A percentile compares a stretch with the other conserved stretches of the same genome.
These are phyloP conservation scores for Brachymystax lenok DNA, from an alignment of 2,797 vertebrate genomes.

Conservation along the genomic window DNA sequence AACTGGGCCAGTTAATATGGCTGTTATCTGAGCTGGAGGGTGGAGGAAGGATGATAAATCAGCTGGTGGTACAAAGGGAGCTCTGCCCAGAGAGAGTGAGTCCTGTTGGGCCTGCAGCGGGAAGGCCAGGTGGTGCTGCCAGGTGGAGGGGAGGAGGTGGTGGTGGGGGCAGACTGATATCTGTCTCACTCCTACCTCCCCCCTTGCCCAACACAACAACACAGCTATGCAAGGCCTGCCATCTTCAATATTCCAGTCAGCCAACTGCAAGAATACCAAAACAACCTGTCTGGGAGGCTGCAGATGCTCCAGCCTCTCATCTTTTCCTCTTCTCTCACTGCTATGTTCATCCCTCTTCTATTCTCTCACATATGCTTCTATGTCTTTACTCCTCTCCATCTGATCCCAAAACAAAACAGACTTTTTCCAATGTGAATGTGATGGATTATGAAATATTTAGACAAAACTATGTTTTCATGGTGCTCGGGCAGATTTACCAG, in stretches of 20 bases:
- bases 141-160: background rate
- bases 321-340: constrained; percentile 19
- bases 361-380: constrained; percentile 50
- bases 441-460: constrained; percentile 59
- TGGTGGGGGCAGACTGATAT: constrained; percentile 9
- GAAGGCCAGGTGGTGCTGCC: constrained; percentile 61
- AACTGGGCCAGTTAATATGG: constrained; percentile 74
- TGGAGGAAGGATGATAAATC: constrained; percentile 41
- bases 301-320: constrained; percentile 59
- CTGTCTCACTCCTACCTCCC: background rate
- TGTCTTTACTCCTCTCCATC: constrained; percentile 45
- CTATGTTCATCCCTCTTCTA: constrained; percentile 21
- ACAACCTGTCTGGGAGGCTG: constrained; percentile 66
- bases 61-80: constrained; percentile 64
- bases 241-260: constrained; percentile 70
- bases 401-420: constrained; percentile 50
- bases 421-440: constrained; percentile 50
- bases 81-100: constrained; percentile 60
- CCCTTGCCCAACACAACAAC: background rate
- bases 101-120: constrained; percentile 56
- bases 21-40: constrained; percentile 64
- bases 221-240: constrained; percentile 56
- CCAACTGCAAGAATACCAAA: constrained; percentile 66
- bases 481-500: background rate
- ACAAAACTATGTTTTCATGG: constrained; percentile 20